Evolutionary conservation across 1,140 invertebrate species (phyloP), one percentile per base, ranked within the genome.

Genomic region (Pseudomyrmex gracilis): DNA sequence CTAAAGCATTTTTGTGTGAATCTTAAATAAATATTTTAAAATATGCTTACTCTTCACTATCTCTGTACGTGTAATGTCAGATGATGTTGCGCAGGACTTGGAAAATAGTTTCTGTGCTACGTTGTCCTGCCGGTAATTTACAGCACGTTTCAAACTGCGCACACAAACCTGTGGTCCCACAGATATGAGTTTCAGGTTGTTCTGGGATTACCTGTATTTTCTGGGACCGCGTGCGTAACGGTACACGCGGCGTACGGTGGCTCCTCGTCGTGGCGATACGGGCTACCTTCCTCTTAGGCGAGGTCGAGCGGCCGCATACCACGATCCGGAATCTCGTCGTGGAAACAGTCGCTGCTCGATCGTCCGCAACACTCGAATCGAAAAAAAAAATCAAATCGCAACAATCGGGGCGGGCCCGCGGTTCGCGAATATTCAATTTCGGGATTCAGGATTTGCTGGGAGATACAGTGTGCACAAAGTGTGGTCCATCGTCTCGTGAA

Each of bases 281-380:
- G 92, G 92, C 90, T 92, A 92, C 58, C 63, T 57, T 71, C 73
- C 90, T 91, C 89, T 90, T 93, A 94, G 93, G 93, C 93, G 93
- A 94, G 93, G 93, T 94, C 93, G 93, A 93, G 61, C 76, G 82
- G 15, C 90, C 92, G 93, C 93, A 94, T 94, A 93, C 93, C 92
- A 92, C 83, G 89, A 85, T 90, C 71, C 49, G 85, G 87, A 85
- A 89, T 89, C 88, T 85, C 87, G 85, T 87, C 55, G 82, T 20
- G 82, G 60, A 89, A 73, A 85, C 87, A 89, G 87, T 89, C 78
- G 87, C 63, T 88, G 86, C 70, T 82, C 87, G 87, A 70, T 89
- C 77, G 88, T 89, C 87, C 85, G 87, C 87, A 64, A 89, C 82
- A 73, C 58, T 80, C 58, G 76, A 78, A 82, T 85, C 55, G 53